Evolutionary conservation across 2,113 vertebrate genomes (phyloP).

Genomic region (Corythoichthys intestinalis): DNA sequence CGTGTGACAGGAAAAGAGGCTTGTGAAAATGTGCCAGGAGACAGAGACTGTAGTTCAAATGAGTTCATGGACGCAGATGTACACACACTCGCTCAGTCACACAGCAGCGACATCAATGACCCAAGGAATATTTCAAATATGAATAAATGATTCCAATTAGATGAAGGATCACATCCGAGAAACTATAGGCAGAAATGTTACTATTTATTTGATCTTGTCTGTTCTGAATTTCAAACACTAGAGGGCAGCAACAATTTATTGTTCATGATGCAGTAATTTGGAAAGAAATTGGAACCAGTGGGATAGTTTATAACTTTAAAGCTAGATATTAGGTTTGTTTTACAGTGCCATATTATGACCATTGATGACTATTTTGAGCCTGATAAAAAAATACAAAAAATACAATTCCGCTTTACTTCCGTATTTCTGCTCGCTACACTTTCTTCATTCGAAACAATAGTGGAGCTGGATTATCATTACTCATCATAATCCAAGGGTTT

Average conservation of each 20-base stretch:
- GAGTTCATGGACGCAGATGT: background rate
- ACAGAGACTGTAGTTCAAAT: background rate
- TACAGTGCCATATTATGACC: no score
- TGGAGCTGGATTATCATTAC: no score
- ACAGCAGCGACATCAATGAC: background rate
- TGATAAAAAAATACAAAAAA: no score
- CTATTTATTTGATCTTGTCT: background rate
- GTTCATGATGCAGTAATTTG: background rate
- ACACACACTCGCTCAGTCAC: no score
- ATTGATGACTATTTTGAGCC: no score
- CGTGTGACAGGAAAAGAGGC: background rate
- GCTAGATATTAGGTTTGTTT: no score
- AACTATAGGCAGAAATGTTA: background rate
- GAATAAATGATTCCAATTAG: background rate
- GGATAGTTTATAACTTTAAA: no score
- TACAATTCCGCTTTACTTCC: no score
- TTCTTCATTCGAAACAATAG: no score
- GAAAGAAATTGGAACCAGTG: no score
- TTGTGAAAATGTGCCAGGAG: background rate
- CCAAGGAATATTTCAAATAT: background rate
- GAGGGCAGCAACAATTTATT: conserved; percentile 58
- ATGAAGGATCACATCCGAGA: background rate
- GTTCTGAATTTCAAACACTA: conserved; percentile 39
- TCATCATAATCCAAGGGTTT: no score
- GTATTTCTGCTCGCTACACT: no score